phyloP scores from a whole-genome alignment of 2,888 invertebrate species.

The Diploptera punctata region DNA sequence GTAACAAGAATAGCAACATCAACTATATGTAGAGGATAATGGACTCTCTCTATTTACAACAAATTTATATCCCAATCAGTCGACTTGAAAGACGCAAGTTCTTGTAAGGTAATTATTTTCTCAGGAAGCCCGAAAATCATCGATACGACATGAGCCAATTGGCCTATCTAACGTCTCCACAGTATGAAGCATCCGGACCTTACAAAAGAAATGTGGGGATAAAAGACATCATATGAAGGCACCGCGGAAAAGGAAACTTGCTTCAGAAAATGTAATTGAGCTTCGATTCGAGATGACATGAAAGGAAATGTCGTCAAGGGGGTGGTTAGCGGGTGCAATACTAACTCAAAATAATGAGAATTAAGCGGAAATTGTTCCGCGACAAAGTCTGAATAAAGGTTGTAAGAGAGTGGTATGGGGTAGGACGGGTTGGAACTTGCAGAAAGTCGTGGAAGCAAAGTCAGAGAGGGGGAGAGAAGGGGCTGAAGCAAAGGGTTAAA shows the following conservation, averaged over 20 bases:
- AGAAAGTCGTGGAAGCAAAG: background rate
- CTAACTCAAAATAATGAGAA: slow-evolving; percentile 12
- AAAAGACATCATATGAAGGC: too few relatives aligned
- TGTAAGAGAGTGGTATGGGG: background rate
- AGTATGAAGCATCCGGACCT: too few relatives aligned
- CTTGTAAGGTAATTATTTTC: too few relatives aligned
- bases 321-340: background rate
- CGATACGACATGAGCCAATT: too few relatives aligned
- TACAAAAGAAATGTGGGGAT: too few relatives aligned
- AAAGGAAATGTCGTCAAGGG: background rate
- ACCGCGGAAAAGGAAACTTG: background rate
- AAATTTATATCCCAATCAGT: too few relatives aligned
- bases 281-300: background rate
- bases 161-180: too few relatives aligned
- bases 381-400: slow-evolving; percentile 9
- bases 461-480: background rate
- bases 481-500: slow-evolving; percentile 18
- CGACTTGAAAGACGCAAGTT: too few relatives aligned
- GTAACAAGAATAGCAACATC: too few relatives aligned
- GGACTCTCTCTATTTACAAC: too few relatives aligned
- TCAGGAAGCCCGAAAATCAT: too few relatives aligned
- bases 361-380: slow-evolving; percentile 11
- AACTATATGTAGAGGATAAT: too few relatives aligned
- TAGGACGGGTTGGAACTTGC: background rate
- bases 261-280: background rate